A percentile compares a stretch with the other conserved stretches of the same genome.
These are phyloP conservation scores for Crocidura indochinensis DNA, from an alignment of 2,797 vertebrate genomes.

Conservation along the genomic window DNA sequence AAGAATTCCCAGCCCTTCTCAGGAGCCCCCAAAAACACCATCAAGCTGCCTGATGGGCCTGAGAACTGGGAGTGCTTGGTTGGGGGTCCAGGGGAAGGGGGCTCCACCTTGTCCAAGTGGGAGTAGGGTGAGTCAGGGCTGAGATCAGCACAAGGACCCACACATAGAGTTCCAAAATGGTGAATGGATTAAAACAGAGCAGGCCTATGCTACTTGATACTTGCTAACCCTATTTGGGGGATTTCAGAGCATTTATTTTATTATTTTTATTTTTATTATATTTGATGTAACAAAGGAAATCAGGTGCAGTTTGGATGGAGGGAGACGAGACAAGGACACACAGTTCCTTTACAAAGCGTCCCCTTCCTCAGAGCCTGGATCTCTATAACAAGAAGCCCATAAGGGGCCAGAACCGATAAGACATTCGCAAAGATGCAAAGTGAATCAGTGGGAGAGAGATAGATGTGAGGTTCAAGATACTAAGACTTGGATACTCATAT, in stretches of 20 bases:
- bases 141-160: neutral
- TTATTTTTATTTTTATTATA: too few relatives aligned
- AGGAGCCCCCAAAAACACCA: neutral
- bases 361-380: neutral
- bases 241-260: too few relatives aligned
- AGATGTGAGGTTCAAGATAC: too few relatives aligned
- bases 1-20: neutral
- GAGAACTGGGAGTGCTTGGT: neutral
- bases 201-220: too few relatives aligned
- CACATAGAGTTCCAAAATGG: too few relatives aligned
- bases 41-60: neutral
- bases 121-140: neutral
- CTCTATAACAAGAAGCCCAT: neutral
- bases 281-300: neutral
- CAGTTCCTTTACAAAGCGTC: neutral
- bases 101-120: neutral
- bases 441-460: too few relatives aligned
- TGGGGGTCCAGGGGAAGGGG: neutral
- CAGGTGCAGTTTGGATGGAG: neutral
- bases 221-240: too few relatives aligned
- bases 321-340: neutral
- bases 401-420: neutral
- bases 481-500: too few relatives aligned
- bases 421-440: too few relatives aligned
- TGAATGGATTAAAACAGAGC: too few relatives aligned